Conservation (phyloP, 2,888 invertebrate genomes). For the Coelinius sp. region DNA sequence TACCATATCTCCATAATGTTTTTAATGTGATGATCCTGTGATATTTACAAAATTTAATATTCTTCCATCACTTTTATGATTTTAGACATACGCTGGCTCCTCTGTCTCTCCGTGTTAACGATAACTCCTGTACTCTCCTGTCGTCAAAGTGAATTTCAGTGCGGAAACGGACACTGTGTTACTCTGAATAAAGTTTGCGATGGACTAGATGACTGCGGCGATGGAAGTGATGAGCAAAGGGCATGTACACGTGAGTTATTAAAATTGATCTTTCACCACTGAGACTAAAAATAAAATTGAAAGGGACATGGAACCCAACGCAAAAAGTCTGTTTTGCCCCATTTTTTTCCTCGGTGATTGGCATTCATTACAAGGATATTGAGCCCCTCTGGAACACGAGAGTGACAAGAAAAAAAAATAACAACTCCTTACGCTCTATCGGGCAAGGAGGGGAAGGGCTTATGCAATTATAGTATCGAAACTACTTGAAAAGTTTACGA, state of each 20-base stretch:
- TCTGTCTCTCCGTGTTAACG: conserved; percentile 60
- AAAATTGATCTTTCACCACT: not conserved
- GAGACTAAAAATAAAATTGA: not conserved
- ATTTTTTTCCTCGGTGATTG: too few species aligned
- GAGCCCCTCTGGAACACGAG: too few species aligned
- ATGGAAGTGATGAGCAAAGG: conserved; percentile 83
- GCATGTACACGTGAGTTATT: conserved; percentile 87
- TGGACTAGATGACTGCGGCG: conserved; percentile 83
- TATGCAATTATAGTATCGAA: too few species aligned
- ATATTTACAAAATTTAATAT: not conserved
- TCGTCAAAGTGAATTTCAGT: conserved; percentile 74
- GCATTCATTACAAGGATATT: too few species aligned
- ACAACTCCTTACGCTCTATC: too few species aligned
- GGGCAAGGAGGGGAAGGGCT: too few species aligned
- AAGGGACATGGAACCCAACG: too few species aligned
- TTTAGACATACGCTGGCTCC: conserved; percentile 64
- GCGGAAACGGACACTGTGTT: conserved; percentile 75
- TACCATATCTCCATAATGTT: too few species aligned
- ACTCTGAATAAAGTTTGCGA: conserved; percentile 84
- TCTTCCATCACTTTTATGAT: conserved; percentile 41
- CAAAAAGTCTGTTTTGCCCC: too few species aligned
- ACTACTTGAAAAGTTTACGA: too few species aligned
- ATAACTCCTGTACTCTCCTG: conserved; percentile 62
- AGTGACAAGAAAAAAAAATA: too few species aligned
- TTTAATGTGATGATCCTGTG: not conserved